Evolutionary conservation across 2,888 invertebrate species (phyloP), one percentile per base, ranked within the genome.

Genomic region (Tupiocoris notatus): DNA sequence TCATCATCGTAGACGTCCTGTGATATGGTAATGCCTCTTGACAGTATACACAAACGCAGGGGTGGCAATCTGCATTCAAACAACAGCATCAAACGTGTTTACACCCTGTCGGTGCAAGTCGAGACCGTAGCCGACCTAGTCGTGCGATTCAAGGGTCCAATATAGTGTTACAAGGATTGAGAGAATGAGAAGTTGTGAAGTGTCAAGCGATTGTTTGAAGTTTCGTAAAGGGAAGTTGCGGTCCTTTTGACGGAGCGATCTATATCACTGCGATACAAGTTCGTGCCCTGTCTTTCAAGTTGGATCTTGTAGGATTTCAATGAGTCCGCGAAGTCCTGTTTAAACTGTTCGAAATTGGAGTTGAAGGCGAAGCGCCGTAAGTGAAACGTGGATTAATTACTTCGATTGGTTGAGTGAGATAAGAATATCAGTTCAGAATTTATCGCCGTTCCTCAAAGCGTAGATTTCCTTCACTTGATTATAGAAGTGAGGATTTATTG

Each of bases 71-170:
- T 70, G 70, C 70, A 70, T 70, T 59, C 70, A 70, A 70, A 70
- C 70, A 70, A 70, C 70, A 59, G 39, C 70, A 70, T 70, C 70
- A 70, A 70, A 70, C 70, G 70, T 70, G 70, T 70, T 70, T 70
- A 70, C 70, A 70, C 70, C 70, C 70, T 59, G 59, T 21, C 59
- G 39, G 6, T 39, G 39, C 12, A 3, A 39, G 39, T 39, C 6
- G 39, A 39, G 12, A 7, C 39, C 12, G 3, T 12, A 7, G 39
- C 39, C 39, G n/a, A n/a, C n/a, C n/a, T n/a, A n/a, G 39, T 39
- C 39, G 6, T 39, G 39, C 39, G 39, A 39, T 39, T 39, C 39
- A 39, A 39, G 39, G 39, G 39, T 39, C 39, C 39, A 39, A 39
- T 39, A 39, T 39, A 39, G 39, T 7, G 39, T 39, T 39, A 39